These are phyloP conservation scores for Platichthys stellatus DNA, from an alignment of 2,113 vertebrate species.

Conservation along the genomic window DNA sequence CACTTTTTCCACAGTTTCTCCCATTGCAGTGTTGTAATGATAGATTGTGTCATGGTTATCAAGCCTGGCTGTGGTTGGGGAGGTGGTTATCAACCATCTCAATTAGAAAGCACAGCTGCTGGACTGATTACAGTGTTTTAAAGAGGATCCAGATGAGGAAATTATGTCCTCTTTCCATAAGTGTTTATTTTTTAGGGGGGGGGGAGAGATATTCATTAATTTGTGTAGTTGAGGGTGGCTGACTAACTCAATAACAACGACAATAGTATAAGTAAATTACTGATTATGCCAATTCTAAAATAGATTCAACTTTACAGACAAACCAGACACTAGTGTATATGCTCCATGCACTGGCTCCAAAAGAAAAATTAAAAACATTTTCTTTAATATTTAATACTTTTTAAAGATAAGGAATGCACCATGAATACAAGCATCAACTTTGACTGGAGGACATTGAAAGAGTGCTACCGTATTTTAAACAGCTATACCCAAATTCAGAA, in stretches of 20 bases:
- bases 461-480: neutral
- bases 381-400: neutral
- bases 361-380: no score
- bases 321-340: constrained; percentile 22
- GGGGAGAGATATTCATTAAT: neutral
- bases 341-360: no score
- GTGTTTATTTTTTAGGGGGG: no score
- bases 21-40: constrained; percentile 63
- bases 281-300: constrained; percentile 55
- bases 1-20: constrained; percentile 65
- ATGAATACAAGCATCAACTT: constrained; percentile 1
- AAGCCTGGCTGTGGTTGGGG: constrained; percentile 65
- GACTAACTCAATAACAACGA: constrained; percentile 54
- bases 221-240: constrained; percentile 56
- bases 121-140: constrained; percentile 68
- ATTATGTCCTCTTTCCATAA: constrained; percentile 50
- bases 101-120: constrained; percentile 74
- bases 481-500: neutral
- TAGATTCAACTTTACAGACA: constrained; percentile 32
- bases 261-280: constrained; percentile 66
- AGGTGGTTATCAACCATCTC: constrained; percentile 78
- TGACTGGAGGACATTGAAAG: neutral
- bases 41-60: constrained; percentile 72
- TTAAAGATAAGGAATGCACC: neutral
- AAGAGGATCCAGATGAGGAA: constrained; percentile 77